phyloP scores from a whole-genome alignment of 2,888 invertebrate genomes.

The Caenorhabditis sp. region DNA sequence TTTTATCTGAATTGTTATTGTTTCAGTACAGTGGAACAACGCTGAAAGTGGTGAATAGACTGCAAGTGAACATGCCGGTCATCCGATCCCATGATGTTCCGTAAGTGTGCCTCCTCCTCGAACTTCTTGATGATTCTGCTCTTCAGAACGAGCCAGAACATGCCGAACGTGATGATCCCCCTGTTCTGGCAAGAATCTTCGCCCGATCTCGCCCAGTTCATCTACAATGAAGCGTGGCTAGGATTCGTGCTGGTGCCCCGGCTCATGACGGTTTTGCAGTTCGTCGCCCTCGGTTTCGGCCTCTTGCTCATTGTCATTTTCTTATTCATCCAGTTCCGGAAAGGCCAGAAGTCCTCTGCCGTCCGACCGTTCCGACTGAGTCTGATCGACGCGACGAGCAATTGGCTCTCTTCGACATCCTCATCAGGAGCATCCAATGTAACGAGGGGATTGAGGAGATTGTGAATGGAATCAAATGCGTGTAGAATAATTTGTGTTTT shows the following conservation, averaged over 20 bases:
- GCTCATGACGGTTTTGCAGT: conserved; percentile 60
- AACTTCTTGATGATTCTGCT: neutral
- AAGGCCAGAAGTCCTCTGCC: neutral
- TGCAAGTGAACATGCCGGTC: conserved; percentile 71
- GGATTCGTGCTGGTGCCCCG: conserved; percentile 67
- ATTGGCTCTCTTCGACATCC: conserved; percentile 28
- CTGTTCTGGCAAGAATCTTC: conserved; percentile 69
- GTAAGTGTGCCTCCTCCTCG: conserved; percentile 46
- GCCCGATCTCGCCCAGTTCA: conserved; percentile 55
- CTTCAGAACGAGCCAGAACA: conserved; percentile 67
- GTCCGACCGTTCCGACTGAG: conserved; percentile 5
- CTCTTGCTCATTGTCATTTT: conserved; percentile 51
- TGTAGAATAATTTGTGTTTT: neutral
- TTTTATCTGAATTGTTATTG: neutral
- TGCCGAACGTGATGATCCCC: conserved; percentile 67
- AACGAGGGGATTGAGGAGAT: conserved; percentile 24
- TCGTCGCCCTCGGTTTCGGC: conserved; percentile 50
- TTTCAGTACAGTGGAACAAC: conserved; percentile 71
- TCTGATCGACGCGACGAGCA: conserved; percentile 12
- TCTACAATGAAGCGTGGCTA: conserved; percentile 61
- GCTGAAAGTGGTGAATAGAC: conserved; percentile 61
- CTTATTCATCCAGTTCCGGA: conserved; percentile 35
- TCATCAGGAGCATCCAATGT: neutral
- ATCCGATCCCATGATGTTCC: conserved; percentile 54
- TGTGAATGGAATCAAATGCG: conserved; percentile 1